Conservation (phyloP, 2,797 vertebrate genomes). For the Anabacerthia variegaticeps region DNA sequence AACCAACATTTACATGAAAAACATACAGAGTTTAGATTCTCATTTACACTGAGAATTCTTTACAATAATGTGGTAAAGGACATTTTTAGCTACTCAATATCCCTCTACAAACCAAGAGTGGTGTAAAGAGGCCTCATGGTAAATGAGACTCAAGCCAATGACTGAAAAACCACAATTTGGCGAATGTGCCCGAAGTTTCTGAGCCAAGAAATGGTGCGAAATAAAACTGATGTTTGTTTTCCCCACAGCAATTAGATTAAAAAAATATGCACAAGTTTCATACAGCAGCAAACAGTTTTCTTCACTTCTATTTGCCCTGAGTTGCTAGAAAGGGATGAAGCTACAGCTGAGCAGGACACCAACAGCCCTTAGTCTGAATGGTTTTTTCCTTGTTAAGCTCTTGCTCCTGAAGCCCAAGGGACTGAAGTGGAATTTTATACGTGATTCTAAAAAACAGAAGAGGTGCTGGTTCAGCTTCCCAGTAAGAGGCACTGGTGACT, state of each 20-base stretch:
- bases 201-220: conserved; percentile 68
- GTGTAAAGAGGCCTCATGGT: conserved; percentile 56
- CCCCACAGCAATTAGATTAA: conserved; percentile 62
- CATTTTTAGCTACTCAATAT: conserved; percentile 59
- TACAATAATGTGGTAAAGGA: conserved; percentile 37
- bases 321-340: conserved; percentile 51
- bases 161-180: conserved; percentile 64
- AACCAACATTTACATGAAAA: conserved; percentile 35
- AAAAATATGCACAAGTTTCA: conserved; percentile 59
- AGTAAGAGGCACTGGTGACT: conserved; percentile 3
- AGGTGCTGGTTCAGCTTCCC: conserved; percentile 27
- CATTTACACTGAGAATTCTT: conserved; percentile 40
- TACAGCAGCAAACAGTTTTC: conserved; percentile 57
- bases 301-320: conserved; percentile 31
- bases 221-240: conserved; percentile 69
- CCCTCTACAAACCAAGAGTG: conserved; percentile 38
- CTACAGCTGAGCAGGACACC: background rate
- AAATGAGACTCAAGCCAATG: conserved; percentile 47
- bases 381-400: background rate
- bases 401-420: background rate
- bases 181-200: background rate
- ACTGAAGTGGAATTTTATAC: background rate
- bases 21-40: conserved; percentile 29
- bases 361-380: background rate
- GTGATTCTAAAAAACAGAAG: background rate